These are phyloP conservation scores for Tinea semifulvella DNA, from an alignment of 2,888 invertebrate species.

Conservation along the genomic window DNA sequence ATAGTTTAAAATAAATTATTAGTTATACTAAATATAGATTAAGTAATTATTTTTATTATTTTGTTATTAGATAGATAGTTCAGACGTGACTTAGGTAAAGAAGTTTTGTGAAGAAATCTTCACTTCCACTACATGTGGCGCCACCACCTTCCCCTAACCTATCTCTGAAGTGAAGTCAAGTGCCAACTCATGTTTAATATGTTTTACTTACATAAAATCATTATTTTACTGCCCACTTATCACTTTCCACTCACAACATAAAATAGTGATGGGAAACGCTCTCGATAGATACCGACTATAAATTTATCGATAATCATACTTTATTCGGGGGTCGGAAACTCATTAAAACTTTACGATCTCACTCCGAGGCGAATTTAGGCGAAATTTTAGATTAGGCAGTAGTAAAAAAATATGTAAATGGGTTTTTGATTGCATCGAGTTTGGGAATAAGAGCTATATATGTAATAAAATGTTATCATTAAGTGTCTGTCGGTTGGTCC, in stretches of 20 bases:
- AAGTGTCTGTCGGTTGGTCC: slow-evolving; percentile 9
- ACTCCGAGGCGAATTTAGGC: slow-evolving; percentile 44
- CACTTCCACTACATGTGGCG: no score
- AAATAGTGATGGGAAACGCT: slow-evolving; percentile 39
- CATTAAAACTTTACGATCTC: slow-evolving; percentile 46
- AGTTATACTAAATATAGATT: no score
- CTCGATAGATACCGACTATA: slow-evolving; percentile 32
- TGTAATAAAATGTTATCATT: slow-evolving; percentile 20
- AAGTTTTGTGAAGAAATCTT: no score
- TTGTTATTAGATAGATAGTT: no score
- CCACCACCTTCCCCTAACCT: no score
- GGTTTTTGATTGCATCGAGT: slow-evolving; percentile 31
- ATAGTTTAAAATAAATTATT: no score
- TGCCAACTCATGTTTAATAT: slow-evolving; percentile 1
- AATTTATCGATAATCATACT: slow-evolving; percentile 37
- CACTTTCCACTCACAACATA: slow-evolving; percentile 30
- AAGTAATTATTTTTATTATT: no score
- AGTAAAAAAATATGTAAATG: slow-evolving; percentile 42
- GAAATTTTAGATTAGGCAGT: slow-evolving; percentile 54
- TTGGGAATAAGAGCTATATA: slow-evolving; percentile 23
- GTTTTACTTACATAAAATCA: slow-evolving; percentile 4
- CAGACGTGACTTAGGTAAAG: no score
- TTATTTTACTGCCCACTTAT: slow-evolving; percentile 28
- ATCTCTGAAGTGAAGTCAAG: slow-evolving; percentile 3
- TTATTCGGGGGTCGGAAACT: slow-evolving; percentile 42